Conservation (phyloP, 2,797 vertebrate species). For the Typhlichthys eigenmanni region DNA sequence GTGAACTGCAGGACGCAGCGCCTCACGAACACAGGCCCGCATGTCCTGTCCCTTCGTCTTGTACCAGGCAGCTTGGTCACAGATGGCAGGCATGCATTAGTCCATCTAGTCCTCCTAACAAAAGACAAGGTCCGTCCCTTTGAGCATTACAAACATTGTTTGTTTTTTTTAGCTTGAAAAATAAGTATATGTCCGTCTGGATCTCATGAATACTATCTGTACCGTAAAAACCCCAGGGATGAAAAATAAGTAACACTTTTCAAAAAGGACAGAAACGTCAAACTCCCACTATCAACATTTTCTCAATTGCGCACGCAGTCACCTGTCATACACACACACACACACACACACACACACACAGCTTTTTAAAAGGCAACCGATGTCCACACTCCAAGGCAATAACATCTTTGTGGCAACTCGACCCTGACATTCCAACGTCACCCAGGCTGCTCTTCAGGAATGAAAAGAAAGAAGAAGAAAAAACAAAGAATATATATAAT, state of each 20-base stretch:
- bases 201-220: constrained; percentile 74
- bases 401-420: constrained; percentile 80
- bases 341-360: constrained; percentile 53
- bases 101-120: constrained; percentile 44
- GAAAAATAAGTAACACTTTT: constrained; percentile 83
- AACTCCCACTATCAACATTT: constrained; percentile 58
- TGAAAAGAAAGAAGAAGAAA: constrained; percentile 36
- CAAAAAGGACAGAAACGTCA: constrained; percentile 74
- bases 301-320: constrained; percentile 23
- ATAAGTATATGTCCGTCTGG: constrained; percentile 69
- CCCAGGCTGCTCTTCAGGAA: constrained; percentile 70
- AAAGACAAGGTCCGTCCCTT: constrained; percentile 45
- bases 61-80: constrained; percentile 25
- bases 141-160: constrained; percentile 52
- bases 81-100: constrained; percentile 42
- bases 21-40: constrained; percentile 10
- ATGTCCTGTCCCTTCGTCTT: constrained; percentile 35
- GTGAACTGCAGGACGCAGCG: constrained; percentile 30
- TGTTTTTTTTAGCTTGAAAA: constrained; percentile 65
- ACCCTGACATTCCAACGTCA: constrained; percentile 74
- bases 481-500: background rate
- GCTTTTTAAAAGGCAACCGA: constrained; percentile 79
- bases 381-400: constrained; percentile 81
- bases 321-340: constrained; percentile 36
- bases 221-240: constrained; percentile 76